phyloP scores from a whole-genome alignment of 2,888 invertebrate genomes.

The Muscina levida region DNA sequence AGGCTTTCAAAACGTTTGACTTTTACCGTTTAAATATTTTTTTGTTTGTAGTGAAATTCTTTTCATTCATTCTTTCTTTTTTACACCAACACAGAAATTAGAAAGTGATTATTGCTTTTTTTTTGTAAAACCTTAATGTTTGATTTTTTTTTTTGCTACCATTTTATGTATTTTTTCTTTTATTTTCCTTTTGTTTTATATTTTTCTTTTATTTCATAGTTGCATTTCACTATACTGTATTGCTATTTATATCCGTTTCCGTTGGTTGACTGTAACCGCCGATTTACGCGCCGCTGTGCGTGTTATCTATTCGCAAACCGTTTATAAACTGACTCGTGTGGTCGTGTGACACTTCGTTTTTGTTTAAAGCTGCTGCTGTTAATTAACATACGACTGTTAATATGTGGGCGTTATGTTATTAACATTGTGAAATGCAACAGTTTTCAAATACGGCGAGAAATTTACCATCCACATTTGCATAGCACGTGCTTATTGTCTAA shows the following conservation, averaged over 20 bases:
- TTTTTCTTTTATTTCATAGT: slow-evolving; percentile 1
- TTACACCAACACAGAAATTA: background rate
- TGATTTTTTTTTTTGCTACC: background rate
- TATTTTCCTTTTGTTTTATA: slow-evolving; percentile 12
- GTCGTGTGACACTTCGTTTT: slow-evolving; percentile 57
- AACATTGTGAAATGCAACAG: slow-evolving; percentile 59
- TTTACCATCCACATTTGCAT: background rate
- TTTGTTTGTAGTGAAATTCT: background rate
- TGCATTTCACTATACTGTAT: background rate
- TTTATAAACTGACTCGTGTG: slow-evolving; percentile 53
- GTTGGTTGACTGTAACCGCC: slow-evolving; percentile 24
- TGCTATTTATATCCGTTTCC: background rate
- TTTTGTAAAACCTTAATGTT: background rate
- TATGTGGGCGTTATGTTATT: slow-evolving; percentile 51
- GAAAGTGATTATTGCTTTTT: background rate
- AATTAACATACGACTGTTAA: slow-evolving; percentile 37
- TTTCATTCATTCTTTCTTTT: no score
- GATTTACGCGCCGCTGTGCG: slow-evolving; percentile 9
- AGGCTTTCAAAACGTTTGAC: no score
- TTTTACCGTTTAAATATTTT: background rate
- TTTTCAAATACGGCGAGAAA: slow-evolving; percentile 2
- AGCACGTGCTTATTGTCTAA: slow-evolving; percentile 49
- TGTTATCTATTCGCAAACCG: slow-evolving; percentile 48
- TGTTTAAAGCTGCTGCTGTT: slow-evolving; percentile 28
- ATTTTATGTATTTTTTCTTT: slow-evolving; percentile 3